Conservation (phyloP, 2,113 vertebrate genomes). For the Thomomys bottae region DNA sequence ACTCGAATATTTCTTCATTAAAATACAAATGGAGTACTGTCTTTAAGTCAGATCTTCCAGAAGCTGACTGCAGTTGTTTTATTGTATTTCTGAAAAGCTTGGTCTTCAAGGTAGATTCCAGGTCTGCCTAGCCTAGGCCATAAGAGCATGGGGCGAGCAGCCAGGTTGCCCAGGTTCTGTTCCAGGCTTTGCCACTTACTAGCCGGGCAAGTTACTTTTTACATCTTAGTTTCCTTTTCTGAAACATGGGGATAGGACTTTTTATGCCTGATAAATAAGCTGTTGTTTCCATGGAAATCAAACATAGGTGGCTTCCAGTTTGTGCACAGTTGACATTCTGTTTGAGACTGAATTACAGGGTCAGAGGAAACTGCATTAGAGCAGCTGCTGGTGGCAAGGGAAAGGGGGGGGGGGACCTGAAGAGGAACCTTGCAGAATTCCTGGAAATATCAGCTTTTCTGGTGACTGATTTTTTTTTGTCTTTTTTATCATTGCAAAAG, state of each 20-base stretch:
- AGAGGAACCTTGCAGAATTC: accelerated
- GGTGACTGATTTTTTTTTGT: background rate
- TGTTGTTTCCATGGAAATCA: background rate
- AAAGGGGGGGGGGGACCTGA: background rate
- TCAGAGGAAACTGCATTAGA: background rate
- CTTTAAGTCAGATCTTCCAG: background rate
- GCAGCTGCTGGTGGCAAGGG: too few relatives aligned
- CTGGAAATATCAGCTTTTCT: background rate
- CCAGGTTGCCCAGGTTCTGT: background rate
- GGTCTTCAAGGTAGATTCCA: background rate
- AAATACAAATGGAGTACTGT: background rate
- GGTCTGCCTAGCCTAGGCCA: background rate
- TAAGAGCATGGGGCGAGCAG: background rate
- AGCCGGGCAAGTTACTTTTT: background rate
- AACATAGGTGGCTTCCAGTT: background rate
- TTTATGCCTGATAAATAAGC: background rate
- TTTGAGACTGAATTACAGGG: background rate
- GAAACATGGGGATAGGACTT: background rate
- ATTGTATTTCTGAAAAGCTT: background rate
- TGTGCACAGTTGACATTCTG: background rate
- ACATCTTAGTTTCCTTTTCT: background rate
- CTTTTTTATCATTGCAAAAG: background rate
- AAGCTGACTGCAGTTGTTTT: background rate
- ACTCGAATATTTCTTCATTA: background rate
- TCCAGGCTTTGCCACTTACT: background rate